Evolutionary conservation across 2,113 vertebrate species (phyloP).

Genomic region (Thymallus thymallus): DNA sequence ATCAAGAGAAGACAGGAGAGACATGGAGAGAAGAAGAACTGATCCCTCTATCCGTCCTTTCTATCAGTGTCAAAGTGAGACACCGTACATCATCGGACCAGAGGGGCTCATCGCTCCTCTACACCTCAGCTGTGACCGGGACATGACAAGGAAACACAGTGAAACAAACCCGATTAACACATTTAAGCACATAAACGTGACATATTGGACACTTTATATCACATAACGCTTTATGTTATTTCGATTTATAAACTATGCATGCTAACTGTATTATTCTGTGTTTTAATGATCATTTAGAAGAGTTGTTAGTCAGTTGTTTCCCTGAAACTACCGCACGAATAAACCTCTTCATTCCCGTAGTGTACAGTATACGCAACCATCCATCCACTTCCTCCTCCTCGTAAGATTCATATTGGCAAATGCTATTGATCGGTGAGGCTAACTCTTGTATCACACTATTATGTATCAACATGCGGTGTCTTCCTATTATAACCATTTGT

Average conservation of each 20-base stretch:
- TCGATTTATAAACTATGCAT: background rate
- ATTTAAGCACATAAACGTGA: slow-evolving; percentile 9
- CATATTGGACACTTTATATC: background rate
- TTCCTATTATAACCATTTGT: background rate
- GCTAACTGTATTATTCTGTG: background rate
- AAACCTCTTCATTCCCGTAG: background rate
- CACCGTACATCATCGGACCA: slow-evolving; percentile 56
- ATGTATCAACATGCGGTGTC: background rate
- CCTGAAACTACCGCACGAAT: background rate
- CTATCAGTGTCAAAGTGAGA: slow-evolving; percentile 68
- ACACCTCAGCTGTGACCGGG: slow-evolving; percentile 66
- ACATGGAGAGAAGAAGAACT: slow-evolving; percentile 56
- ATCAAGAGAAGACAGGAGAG: slow-evolving; percentile 47
- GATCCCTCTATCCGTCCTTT: slow-evolving; percentile 56
- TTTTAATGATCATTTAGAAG: background rate
- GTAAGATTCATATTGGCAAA: slow-evolving; percentile 1
- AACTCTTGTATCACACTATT: background rate
- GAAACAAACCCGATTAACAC: slow-evolving; percentile 47
- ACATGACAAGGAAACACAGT: slow-evolving; percentile 70
- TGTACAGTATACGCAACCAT: too few relatives aligned
- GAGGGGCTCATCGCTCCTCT: slow-evolving; percentile 70
- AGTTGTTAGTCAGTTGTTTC: background rate
- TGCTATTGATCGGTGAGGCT: slow-evolving; percentile 6
- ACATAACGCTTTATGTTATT: background rate
- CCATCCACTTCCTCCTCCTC: background rate